Percentiles rank a stretch among this genome's conserved stretches.
These are phyloP conservation scores for Rhagonycha lutea DNA, from an alignment of 2,888 invertebrate species.

Conservation along the genomic window DNA sequence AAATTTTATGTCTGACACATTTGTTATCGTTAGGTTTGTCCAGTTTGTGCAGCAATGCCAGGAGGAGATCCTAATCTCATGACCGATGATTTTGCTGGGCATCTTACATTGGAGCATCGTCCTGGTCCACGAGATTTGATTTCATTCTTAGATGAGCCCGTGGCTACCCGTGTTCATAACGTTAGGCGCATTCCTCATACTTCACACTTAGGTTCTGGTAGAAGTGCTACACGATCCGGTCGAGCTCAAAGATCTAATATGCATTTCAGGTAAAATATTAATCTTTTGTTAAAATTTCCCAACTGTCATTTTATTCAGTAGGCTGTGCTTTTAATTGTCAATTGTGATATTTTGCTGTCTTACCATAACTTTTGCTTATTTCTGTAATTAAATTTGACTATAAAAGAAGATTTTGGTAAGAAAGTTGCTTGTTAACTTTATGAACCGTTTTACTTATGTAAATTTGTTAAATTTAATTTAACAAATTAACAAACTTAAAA, in stretches of 20 bases:
- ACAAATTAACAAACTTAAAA: no score
- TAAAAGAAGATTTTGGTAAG: no score
- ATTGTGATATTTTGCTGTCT: no score
- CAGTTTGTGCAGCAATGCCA: slow-evolving; percentile 94
- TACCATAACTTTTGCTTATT: no score
- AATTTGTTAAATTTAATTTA: no score
- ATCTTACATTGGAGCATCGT: slow-evolving; percentile 93
- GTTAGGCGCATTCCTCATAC: slow-evolving; percentile 54
- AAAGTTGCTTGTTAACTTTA: no score
- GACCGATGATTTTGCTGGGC: slow-evolving; percentile 96
- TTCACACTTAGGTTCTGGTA: slow-evolving; percentile 51
- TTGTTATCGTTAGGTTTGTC: slow-evolving; percentile 75
- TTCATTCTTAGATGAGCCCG: slow-evolving; percentile 90
- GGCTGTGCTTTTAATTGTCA: background rate
- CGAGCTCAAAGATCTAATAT: slow-evolving; percentile 89
- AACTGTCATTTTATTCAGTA: background rate
- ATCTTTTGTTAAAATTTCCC: background rate
- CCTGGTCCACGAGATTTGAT: slow-evolving; percentile 81
- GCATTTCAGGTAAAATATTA: slow-evolving; percentile 77
- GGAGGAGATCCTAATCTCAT: slow-evolving; percentile 97
- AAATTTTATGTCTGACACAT: background rate
- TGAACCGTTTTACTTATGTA: no score
- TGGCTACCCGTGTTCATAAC: slow-evolving; percentile 63
- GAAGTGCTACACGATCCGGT: slow-evolving; percentile 47
- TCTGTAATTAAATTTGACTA: background rate